phyloP scores from a whole-genome alignment of 2,113 vertebrate genomes.

The Gymnogyps californianus region DNA sequence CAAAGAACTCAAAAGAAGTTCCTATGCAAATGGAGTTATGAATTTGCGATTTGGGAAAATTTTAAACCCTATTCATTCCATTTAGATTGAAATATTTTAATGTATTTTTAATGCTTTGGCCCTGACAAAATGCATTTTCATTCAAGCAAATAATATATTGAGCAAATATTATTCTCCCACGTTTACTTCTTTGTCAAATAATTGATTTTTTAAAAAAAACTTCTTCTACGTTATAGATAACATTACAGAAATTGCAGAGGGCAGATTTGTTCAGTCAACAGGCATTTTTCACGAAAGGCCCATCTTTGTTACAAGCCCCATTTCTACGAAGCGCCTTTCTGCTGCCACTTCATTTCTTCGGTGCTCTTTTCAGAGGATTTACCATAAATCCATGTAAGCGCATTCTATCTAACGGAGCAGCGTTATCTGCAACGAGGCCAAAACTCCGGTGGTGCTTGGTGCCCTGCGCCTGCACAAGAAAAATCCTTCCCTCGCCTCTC shows the following conservation, averaged over 20 bases:
- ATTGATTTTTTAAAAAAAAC: neutral
- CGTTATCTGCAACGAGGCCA: neutral
- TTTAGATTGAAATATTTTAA: conserved; percentile 65
- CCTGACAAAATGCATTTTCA: conserved; percentile 18
- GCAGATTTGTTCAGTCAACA: neutral
- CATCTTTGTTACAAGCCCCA: neutral
- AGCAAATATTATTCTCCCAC: conserved; percentile 38
- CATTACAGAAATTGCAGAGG: neutral
- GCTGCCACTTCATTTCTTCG: neutral
- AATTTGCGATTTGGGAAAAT: conserved; percentile 17
- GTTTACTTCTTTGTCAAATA: conserved; percentile 50
- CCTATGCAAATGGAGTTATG: conserved; percentile 47
- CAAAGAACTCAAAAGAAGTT: conserved; percentile 57
- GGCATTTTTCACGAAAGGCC: neutral
- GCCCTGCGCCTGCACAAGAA: neutral
- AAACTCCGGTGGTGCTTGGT: neutral
- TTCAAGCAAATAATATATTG: neutral
- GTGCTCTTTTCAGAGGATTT: neutral
- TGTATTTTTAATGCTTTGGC: conserved; percentile 38
- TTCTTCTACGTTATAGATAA: neutral
- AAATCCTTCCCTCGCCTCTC: neutral
- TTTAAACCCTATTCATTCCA: conserved; percentile 58
- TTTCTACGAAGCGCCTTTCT: neutral
- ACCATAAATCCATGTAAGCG: neutral
- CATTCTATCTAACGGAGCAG: neutral